Evolutionary conservation across 2,797 vertebrate species (phyloP), one percentile per base, ranked within the genome.

Genomic region (Odontamblyopus rebecca): DNA sequence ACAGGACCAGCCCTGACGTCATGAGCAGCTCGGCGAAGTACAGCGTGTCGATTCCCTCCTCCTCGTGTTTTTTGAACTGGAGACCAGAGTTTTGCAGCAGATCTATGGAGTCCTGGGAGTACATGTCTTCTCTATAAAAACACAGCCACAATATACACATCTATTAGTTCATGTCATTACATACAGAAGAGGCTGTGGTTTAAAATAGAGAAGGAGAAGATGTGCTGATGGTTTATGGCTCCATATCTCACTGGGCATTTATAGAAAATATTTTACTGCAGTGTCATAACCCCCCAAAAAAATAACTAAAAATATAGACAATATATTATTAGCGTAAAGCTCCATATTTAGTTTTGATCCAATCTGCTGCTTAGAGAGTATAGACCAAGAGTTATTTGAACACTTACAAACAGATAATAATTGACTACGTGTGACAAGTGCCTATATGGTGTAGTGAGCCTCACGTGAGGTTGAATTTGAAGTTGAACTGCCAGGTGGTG

Each of bases 401-500:
- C 35, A 35, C 7, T 35, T 35, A 35, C 35, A 35, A 35, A 35
- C 35, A 35, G 35, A 35, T 6, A 35, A 35, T 6, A 35, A 35
- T 5, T 6, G 7, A 35, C 35, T 35, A 35, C 32, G 6, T 30
- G 2, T 30, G 23, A 23, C 23, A 2, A 30, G 30, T 30, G 30
- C 2, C 30, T 30, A 30, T 30, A 30, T 30, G 30, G 2, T 7
- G 50, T 65, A 44, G 61, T 0, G 0, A 89, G 41, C 18, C 97
- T 71, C 91, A 99, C 98, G 97, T 99, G 6, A 99, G 95, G 86
- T 99, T 99, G 85, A 99, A 99, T 82, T 98, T 99, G 90, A 99
- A 99, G 93, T 99, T 99, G 81, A 99, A 99, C 89, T 99, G 98
- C 98, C 98, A 99, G 1, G 98, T 99, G 18, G 97, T 98, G 41